These are phyloP conservation scores for Acanthopagrus latus DNA, from an alignment of 2,797 vertebrate genomes.

Conservation along the genomic window DNA sequence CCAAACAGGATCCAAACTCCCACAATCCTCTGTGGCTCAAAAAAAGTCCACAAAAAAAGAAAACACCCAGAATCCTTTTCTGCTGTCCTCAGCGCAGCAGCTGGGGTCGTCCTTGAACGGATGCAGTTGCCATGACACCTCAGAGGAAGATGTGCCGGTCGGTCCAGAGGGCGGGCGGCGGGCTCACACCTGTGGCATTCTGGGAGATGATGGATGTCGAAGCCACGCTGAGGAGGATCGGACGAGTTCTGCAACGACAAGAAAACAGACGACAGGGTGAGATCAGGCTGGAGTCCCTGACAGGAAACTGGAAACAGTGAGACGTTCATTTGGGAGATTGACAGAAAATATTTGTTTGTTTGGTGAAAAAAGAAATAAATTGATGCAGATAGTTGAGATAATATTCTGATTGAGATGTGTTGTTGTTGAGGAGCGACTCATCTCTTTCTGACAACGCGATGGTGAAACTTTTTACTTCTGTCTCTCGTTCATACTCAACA, in stretches of 20 bases:
- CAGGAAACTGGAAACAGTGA: too few relatives aligned
- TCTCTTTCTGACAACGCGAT: too few relatives aligned
- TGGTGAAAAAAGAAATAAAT: too few relatives aligned
- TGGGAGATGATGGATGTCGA: neutral
- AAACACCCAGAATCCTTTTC: slow-evolving; percentile 12
- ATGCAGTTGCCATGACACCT: slow-evolving; percentile 43
- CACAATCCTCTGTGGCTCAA: neutral
- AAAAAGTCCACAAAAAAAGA: slow-evolving; percentile 21
- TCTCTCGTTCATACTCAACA: too few relatives aligned
- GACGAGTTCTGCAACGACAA: slow-evolving; percentile 43
- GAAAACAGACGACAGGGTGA: neutral
- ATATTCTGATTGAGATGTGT: too few relatives aligned
- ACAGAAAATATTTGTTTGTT: too few relatives aligned
- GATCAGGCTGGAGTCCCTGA: too few relatives aligned
- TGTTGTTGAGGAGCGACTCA: too few relatives aligned
- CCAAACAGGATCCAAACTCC: slow-evolving; percentile 8
- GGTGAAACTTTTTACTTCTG: too few relatives aligned
- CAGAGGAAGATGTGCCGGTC: slow-evolving; percentile 27
- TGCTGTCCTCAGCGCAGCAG: slow-evolving; percentile 48
- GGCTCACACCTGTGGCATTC: slow-evolving; percentile 32
- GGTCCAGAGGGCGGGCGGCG: neutral
- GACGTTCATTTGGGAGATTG: too few relatives aligned
- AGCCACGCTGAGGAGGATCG: neutral
- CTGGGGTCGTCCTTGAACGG: slow-evolving; percentile 56
- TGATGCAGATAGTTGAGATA: too few relatives aligned